A percentile compares a stretch with the other conserved stretches of the same genome.
These are phyloP conservation scores for Nasonovia ribisnigri DNA, from an alignment of 2,888 invertebrate genomes.

Conservation along the genomic window DNA sequence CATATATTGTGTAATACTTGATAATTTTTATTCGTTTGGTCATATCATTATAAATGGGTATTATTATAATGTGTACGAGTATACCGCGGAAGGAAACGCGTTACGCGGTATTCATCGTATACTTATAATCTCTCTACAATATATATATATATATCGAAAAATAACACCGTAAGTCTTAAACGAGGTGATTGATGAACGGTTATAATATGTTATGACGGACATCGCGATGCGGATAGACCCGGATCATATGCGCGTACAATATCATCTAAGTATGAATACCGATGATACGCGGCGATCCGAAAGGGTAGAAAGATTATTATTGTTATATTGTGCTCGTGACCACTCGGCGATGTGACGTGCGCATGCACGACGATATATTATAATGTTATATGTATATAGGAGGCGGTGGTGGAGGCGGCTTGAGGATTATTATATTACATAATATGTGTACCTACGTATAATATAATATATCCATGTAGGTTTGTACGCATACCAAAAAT, in stretches of 20 bases:
- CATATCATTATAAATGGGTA: neutral
- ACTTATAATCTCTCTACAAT: neutral
- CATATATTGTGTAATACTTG: neutral
- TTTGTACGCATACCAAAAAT: neutral
- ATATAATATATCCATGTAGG: neutral
- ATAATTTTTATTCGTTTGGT: neutral
- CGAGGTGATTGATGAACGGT: slow-evolving; percentile 33
- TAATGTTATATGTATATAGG: neutral
- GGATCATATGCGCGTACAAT: neutral
- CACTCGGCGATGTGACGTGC: slow-evolving; percentile 33
- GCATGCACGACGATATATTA: neutral
- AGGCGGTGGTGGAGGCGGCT: neutral
- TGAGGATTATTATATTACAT: slow-evolving; percentile 38
- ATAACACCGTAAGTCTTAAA: neutral
- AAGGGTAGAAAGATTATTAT: slow-evolving; percentile 36
- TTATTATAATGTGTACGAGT: neutral
- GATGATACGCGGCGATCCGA: neutral
- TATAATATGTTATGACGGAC: slow-evolving; percentile 31
- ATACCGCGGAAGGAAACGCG: neutral
- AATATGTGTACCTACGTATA: neutral
- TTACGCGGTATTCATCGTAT: neutral
- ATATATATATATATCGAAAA: neutral
- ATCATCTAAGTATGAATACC: neutral
- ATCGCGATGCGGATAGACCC: neutral
- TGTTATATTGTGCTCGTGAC: slow-evolving; percentile 33